Evolutionary conservation across 2,113 vertebrate species (phyloP).

Genomic region (Limanda limanda): DNA sequence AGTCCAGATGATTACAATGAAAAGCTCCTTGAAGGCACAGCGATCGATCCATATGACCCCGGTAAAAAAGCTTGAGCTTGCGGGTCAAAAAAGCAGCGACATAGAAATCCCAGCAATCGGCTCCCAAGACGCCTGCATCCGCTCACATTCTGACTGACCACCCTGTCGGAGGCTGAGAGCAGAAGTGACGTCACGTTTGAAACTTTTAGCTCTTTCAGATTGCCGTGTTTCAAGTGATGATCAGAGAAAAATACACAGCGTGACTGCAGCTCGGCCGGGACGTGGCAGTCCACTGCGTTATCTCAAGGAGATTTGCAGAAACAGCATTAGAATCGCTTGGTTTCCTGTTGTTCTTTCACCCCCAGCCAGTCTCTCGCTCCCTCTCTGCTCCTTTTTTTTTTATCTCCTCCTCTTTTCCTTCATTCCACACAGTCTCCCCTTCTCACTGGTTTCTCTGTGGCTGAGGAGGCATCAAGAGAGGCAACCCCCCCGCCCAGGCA

Average conservation of each 20-base stretch:
- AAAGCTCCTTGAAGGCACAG: conserved; percentile 54
- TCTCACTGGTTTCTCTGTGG: conserved; percentile 63
- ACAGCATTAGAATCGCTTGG: conserved; percentile 66
- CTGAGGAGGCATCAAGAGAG: conserved; percentile 43
- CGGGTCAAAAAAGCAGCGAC: conserved; percentile 47
- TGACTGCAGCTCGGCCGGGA: conserved; percentile 17
- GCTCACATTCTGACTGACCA: conserved; percentile 79
- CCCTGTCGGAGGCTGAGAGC: conserved; percentile 67
- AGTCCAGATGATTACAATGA: conserved; percentile 70
- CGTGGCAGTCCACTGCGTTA: conserved; percentile 55
- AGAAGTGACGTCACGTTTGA: conserved; percentile 79
- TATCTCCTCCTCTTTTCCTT: conserved; percentile 81
- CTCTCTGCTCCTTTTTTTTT: conserved; percentile 53
- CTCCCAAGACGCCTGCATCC: conserved; percentile 75
- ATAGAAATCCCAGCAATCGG: conserved; percentile 66
- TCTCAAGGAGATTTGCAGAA: conserved; percentile 69
- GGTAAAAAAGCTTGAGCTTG: conserved; percentile 29
- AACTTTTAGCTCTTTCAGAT: conserved; percentile 49
- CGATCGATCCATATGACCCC: conserved; percentile 72
- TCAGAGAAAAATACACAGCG: conserved; percentile 22
- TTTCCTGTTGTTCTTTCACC: conserved; percentile 79
- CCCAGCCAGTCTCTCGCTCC: conserved; percentile 53
- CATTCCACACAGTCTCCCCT: conserved; percentile 74
- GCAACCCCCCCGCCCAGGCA: conserved; percentile 27
- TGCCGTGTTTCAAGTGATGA: conserved; percentile 27